Conservation (phyloP, 1,140 invertebrate species). For the Plutomurus gul region DNA sequence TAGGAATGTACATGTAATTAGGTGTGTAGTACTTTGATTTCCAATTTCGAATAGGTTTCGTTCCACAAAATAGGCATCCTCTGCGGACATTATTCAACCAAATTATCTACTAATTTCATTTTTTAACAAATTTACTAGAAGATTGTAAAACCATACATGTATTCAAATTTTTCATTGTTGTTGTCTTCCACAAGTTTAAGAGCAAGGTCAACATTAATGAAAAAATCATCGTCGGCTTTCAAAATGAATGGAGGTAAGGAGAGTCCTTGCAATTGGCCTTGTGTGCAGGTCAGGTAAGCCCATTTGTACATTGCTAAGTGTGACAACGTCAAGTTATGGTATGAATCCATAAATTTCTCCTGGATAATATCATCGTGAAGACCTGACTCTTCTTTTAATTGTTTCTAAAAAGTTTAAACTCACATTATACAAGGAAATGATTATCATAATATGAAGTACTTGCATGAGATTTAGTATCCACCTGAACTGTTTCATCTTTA, state of each 20-base stretch:
- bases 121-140: not conserved
- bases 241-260: not conserved
- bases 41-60: not conserved
- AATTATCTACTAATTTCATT: not conserved
- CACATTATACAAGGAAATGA: too few species aligned
- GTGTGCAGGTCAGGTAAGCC: not conserved
- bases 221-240: constrained; percentile 36
- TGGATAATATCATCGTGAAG: constrained; percentile 9
- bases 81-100: not conserved
- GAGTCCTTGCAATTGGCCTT: not conserved
- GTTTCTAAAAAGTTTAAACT: not conserved
- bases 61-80: not conserved
- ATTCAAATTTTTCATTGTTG: not conserved
- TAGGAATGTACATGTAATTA: constrained; percentile 16
- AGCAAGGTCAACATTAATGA: constrained; percentile 20
- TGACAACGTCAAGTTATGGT: constrained; percentile 19
- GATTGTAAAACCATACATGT: not conserved
- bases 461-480: too few species aligned
- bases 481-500: too few species aligned
- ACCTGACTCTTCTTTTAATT: not conserved
- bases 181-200: not conserved
- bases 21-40: constrained; percentile 22
- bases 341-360: not conserved
- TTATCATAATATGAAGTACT: too few species aligned
- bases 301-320: constrained; percentile 23